Percentiles rank a stretch among this genome's conserved stretches.
Evolutionary conservation across 2,888 invertebrate genomes (phyloP).

Genomic region (Aproaerema taeniolella): DNA sequence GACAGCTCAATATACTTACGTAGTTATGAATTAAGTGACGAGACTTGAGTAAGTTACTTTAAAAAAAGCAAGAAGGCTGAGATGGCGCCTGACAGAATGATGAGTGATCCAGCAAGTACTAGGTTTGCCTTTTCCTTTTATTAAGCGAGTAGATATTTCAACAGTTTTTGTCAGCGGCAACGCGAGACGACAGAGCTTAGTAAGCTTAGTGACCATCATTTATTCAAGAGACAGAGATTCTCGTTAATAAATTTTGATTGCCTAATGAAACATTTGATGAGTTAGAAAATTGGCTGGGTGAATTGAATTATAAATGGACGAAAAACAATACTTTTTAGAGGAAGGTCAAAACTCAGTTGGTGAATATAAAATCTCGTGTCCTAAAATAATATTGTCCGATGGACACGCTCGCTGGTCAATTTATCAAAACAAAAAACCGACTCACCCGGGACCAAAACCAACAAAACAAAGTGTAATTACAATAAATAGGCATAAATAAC

Average conservation of each 20-base stretch:
- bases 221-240: background rate
- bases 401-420: conserved; percentile 7
- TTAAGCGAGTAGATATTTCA: conserved; percentile 10
- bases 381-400: conserved; percentile 5
- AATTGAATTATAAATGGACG: too few species aligned
- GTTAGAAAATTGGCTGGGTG: background rate
- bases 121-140: conserved; percentile 7
- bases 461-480: conserved; percentile 11
- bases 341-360: too few species aligned
- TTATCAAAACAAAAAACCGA: conserved; percentile 12
- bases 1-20: too few species aligned
- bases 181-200: background rate
- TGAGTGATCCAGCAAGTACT: conserved; percentile 8
- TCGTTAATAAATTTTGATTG: background rate
- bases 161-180: conserved; percentile 1
- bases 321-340: too few species aligned
- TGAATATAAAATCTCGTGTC: background rate
- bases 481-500: conserved; percentile 7
- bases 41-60: too few species aligned
- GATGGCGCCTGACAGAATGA: conserved; percentile 9
- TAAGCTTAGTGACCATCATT: background rate
- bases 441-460: conserved; percentile 5
- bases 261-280: background rate
- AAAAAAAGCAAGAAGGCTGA: too few species aligned
- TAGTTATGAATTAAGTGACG: too few species aligned